A percentile compares a stretch with the other conserved stretches of the same genome.
Conservation (phyloP, 2,797 vertebrate species). For the Pagetopsis macropterus region DNA sequence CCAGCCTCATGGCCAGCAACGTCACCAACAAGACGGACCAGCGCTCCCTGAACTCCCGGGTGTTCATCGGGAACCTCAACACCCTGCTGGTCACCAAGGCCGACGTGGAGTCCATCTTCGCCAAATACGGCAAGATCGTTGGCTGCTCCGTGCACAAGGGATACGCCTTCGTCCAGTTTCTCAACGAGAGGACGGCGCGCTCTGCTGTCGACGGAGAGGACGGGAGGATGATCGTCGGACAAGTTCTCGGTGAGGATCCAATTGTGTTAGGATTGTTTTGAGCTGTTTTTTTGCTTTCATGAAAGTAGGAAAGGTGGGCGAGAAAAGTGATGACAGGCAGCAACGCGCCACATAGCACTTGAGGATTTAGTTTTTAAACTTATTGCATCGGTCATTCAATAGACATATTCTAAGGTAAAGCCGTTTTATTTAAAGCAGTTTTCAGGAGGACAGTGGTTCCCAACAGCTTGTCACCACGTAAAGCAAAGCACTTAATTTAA, state of each 20-base stretch:
- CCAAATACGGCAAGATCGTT: slow-evolving; percentile 94
- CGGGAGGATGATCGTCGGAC: slow-evolving; percentile 93
- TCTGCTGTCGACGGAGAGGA: slow-evolving; percentile 89
- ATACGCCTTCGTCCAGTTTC: slow-evolving; percentile 93
- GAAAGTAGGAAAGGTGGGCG: too few species aligned
- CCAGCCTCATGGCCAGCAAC: slow-evolving; percentile 90
- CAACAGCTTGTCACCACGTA: neutral
- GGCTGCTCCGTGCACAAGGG: slow-evolving; percentile 97
- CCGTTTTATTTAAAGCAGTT: neutral
- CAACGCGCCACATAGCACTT: too few species aligned
- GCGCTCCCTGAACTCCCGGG: slow-evolving; percentile 92
- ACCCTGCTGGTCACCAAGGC: slow-evolving; percentile 95
- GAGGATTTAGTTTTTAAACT: too few species aligned
- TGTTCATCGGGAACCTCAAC: slow-evolving; percentile 96
- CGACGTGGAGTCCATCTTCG: slow-evolving; percentile 94
- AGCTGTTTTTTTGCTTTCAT: neutral
- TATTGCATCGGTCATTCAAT: too few species aligned
- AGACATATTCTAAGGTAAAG: neutral
- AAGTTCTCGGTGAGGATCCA: slow-evolving; percentile 87
- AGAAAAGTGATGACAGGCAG: too few species aligned
- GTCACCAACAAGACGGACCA: slow-evolving; percentile 95
- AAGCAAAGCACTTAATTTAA: neutral
- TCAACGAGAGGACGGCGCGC: slow-evolving; percentile 91
- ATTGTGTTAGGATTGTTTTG: neutral
- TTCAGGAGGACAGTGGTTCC: too few species aligned